A percentile compares a stretch with the other conserved stretches of the same genome.
phyloP scores from a whole-genome alignment of 2,797 vertebrate genomes.

The Microhierax caerulescens region DNA sequence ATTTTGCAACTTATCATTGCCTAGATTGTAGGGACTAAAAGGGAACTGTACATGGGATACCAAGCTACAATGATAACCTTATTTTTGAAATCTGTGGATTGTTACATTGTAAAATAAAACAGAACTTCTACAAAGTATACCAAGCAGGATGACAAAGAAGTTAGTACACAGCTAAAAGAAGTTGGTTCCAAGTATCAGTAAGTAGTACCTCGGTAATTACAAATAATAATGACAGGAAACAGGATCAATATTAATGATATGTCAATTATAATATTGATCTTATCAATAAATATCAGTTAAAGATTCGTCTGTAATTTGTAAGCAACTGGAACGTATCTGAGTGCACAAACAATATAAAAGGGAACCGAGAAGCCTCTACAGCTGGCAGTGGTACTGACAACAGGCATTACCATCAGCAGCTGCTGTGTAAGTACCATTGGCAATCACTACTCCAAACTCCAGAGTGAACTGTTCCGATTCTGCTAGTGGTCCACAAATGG shows the following conservation, averaged over 20 bases:
- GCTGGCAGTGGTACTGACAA: not conserved
- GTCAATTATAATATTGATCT: not conserved
- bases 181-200: not conserved
- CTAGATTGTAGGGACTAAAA: not conserved
- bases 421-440: not conserved
- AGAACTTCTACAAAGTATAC: not conserved
- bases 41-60: not conserved
- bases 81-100: not conserved
- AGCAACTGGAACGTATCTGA: not conserved
- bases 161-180: not conserved
- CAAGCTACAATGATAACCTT: not conserved
- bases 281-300: not conserved
- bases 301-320: not conserved
- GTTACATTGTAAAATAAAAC: not conserved
- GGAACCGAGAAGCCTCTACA: not conserved
- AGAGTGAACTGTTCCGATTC: not conserved
- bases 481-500: not conserved
- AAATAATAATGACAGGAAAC: not conserved
- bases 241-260: not conserved
- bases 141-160: not conserved
- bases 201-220: not conserved
- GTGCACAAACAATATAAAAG: not conserved
- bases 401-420: not conserved
- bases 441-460: not conserved
- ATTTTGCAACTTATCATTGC: not conserved